Evolutionary conservation across 1,140 invertebrate genomes (phyloP).

Genomic region (Linepithema humile): DNA sequence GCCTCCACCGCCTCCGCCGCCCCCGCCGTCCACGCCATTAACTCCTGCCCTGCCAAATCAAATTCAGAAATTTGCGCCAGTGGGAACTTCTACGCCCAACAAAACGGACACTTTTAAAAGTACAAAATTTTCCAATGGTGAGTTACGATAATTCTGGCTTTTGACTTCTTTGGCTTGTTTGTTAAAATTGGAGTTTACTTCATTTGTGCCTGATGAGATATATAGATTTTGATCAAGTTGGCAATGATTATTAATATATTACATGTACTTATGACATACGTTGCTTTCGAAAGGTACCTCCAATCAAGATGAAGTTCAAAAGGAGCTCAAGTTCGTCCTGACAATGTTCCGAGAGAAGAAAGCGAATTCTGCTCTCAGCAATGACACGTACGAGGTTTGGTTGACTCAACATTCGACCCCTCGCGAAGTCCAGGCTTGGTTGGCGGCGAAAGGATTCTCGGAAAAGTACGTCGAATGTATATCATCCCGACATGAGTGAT

Average conservation of each 20-base stretch:
- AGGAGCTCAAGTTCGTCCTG: conserved; percentile 89
- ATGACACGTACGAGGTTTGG: conserved; percentile 85
- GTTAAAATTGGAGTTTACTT: neutral
- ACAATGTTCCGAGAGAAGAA: conserved; percentile 86
- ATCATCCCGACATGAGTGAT: neutral
- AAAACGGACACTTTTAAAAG: conserved; percentile 66
- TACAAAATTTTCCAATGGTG: conserved; percentile 62
- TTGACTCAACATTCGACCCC: conserved; percentile 88
- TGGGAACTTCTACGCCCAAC: conserved; percentile 65
- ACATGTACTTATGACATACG: conserved; percentile 73
- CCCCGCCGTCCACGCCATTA: conserved; percentile 46
- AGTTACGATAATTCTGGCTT: neutral
- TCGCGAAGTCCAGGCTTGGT: conserved; percentile 90
- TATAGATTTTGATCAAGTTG: no score
- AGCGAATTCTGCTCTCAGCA: conserved; percentile 84
- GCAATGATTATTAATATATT: conserved; percentile 66
- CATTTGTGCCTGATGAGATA: neutral
- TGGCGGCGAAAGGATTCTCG: conserved; percentile 90
- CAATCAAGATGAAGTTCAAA: conserved; percentile 86
- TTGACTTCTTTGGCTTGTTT: conserved; percentile 27
- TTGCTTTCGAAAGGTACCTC: conserved; percentile 71
- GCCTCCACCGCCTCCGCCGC: conserved; percentile 75
- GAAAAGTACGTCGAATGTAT: conserved; percentile 77
- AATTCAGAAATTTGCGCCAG: conserved; percentile 64
- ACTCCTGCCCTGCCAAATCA: neutral